These are phyloP conservation scores for Pantherophis guttatus DNA, from an alignment of 2,113 vertebrate genomes.

Conservation along the genomic window DNA sequence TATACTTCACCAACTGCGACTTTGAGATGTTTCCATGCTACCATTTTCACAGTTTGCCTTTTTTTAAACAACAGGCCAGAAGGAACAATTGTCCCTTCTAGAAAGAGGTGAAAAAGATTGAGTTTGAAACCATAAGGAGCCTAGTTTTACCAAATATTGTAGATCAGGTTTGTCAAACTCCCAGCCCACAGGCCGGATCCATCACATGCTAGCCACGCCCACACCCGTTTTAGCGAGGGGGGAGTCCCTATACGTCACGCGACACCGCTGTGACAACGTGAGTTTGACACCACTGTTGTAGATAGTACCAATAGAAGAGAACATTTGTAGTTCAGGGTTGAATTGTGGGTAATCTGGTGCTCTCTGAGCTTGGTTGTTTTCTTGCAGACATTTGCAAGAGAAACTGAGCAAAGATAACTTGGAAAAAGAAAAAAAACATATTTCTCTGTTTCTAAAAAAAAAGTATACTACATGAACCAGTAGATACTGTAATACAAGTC, in stretches of 20 bases:
- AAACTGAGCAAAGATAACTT: neutral
- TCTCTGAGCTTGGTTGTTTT: neutral
- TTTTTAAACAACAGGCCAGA: neutral
- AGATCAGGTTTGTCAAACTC: too few species aligned
- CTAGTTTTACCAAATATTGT: neutral
- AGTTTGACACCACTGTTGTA: too few species aligned
- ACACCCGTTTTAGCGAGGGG: too few species aligned
- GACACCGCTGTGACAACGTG: too few species aligned
- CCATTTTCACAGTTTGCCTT: neutral
- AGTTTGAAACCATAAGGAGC: neutral
- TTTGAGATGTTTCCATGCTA: neutral
- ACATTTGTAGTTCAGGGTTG: neutral
- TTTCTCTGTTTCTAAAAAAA: neutral
- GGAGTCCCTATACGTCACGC: too few species aligned
- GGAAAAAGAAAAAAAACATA: neutral
- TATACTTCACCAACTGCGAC: neutral
- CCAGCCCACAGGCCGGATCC: accelerated
- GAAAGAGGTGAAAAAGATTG: neutral
- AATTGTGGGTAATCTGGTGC: too few species aligned
- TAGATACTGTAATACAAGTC: neutral
- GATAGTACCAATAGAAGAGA: neutral
- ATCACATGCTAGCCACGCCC: too few species aligned
- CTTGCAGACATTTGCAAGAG: neutral
- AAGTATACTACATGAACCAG: neutral
- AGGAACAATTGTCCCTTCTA: neutral